These are phyloP conservation scores for Morelia viridis DNA, from an alignment of 2,797 vertebrate species.

Conservation along the genomic window DNA sequence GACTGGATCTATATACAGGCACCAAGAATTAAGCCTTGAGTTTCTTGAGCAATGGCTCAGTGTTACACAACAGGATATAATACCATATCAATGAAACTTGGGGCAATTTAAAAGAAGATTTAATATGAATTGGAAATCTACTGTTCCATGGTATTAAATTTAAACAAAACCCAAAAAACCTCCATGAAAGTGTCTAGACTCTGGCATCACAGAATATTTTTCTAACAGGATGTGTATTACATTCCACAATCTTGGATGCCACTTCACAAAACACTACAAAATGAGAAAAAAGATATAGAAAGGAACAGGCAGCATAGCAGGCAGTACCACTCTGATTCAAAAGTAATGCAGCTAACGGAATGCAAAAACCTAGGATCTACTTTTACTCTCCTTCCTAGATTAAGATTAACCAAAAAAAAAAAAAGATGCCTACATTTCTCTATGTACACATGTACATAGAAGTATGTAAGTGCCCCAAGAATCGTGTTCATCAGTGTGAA, in stretches of 20 bases:
- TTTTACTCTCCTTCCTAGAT: background rate
- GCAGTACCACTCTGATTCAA: background rate
- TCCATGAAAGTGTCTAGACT: background rate
- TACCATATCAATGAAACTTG: background rate
- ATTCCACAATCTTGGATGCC: background rate
- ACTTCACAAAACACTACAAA: background rate
- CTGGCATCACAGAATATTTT: background rate
- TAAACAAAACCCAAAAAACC: background rate
- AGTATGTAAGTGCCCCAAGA: background rate
- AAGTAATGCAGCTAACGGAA: background rate
- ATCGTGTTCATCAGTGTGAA: background rate
- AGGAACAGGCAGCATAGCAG: background rate
- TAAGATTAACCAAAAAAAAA: background rate
- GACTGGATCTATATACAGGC: background rate
- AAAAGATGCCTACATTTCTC: background rate
- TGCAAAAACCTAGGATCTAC: background rate
- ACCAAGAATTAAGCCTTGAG: background rate
- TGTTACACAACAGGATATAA: background rate
- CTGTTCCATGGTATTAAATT: background rate
- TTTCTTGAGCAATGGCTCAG: background rate
- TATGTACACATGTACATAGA: background rate
- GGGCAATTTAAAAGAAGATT: background rate
- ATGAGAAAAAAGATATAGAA: background rate
- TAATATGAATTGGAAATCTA: background rate
- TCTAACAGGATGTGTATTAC: background rate